Evolutionary conservation across 2,888 invertebrate genomes (phyloP).

Genomic region (Pimpla rufipes): DNA sequence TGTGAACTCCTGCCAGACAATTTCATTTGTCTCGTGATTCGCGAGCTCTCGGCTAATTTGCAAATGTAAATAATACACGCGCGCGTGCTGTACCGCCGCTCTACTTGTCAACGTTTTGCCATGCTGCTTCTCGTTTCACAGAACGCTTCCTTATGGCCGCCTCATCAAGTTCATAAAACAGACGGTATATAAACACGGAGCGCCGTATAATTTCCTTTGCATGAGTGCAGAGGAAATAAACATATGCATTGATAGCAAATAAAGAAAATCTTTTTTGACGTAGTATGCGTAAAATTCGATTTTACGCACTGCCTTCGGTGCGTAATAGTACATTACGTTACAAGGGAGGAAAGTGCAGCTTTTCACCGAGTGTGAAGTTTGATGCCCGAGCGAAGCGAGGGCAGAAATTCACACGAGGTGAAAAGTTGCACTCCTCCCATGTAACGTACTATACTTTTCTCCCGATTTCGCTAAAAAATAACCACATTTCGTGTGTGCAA

Average conservation of each 20-base stretch:
- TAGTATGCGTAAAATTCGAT: too few relatives aligned
- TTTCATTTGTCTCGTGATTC: constrained; percentile 66
- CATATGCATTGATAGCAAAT: background rate
- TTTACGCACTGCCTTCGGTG: too few relatives aligned
- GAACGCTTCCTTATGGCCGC: constrained; percentile 26
- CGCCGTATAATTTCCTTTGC: background rate
- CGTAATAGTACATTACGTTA: too few relatives aligned
- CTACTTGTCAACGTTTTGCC: background rate
- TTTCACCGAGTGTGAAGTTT: too few relatives aligned
- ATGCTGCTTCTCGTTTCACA: constrained; percentile 39
- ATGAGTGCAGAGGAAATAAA: background rate
- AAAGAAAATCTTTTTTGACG: background rate
- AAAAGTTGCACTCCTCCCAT: too few relatives aligned
- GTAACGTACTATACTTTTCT: too few relatives aligned
- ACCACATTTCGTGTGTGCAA: too few relatives aligned
- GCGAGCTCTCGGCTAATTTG: constrained; percentile 65
- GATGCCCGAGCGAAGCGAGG: too few relatives aligned
- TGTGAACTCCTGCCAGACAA: constrained; percentile 61
- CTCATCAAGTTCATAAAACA: constrained; percentile 51
- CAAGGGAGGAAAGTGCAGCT: too few relatives aligned
- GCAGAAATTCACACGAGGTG: too few relatives aligned
- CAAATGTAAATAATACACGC: constrained; percentile 63
- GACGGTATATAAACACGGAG: constrained; percentile 29
- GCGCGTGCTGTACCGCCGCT: constrained; percentile 35
- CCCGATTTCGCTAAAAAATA: too few relatives aligned